phyloP scores from a whole-genome alignment of 1,140 invertebrate genomes.

The Coptotermes formosanus region DNA sequence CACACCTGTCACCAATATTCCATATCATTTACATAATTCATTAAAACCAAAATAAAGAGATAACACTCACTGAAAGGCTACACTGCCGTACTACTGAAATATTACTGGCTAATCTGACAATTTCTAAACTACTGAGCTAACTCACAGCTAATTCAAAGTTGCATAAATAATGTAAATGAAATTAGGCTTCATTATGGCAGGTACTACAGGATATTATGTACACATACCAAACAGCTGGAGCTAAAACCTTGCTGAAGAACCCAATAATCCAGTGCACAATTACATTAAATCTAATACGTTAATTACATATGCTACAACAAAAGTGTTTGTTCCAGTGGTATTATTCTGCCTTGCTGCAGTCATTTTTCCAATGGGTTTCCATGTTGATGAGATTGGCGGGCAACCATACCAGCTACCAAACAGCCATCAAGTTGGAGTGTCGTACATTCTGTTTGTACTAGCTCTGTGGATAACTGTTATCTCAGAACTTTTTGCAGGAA shows the following conservation, averaged over 20 bases:
- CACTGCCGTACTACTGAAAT: too few relatives aligned
- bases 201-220: background rate
- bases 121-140: too few relatives aligned
- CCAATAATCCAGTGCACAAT: background rate
- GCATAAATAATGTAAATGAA: too few relatives aligned
- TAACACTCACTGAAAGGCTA: too few relatives aligned
- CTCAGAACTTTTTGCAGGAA: constrained; percentile 95
- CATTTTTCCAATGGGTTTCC: constrained; percentile 94
- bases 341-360: constrained; percentile 92
- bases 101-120: too few relatives aligned
- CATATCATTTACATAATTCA: too few relatives aligned
- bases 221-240: too few relatives aligned
- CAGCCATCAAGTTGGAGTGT: constrained; percentile 93
- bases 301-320: background rate
- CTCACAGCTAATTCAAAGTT: too few relatives aligned
- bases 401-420: constrained; percentile 93
- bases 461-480: constrained; percentile 95
- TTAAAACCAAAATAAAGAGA: too few relatives aligned
- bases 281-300: background rate
- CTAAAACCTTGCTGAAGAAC: background rate
- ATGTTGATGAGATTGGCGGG: constrained; percentile 92
- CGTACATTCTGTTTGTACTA: constrained; percentile 92
- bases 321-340: constrained; percentile 74
- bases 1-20: too few relatives aligned
- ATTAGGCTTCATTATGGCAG: too few relatives aligned